Evolutionary conservation across 2,888 invertebrate species (phyloP).

Genomic region (Conomelus anceps): DNA sequence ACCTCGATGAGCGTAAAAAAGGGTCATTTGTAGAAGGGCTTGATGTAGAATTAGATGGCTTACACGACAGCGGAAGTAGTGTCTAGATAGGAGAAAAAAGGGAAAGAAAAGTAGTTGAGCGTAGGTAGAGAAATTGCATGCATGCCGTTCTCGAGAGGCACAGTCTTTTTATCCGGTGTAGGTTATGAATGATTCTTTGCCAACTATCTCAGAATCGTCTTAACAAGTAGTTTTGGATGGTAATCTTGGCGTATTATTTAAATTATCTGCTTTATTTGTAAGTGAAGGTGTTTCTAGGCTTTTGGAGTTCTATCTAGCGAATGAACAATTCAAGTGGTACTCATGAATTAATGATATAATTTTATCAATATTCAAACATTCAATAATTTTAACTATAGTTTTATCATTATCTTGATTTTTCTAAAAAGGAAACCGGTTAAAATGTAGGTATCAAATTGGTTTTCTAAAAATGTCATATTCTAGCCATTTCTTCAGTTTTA

Average conservation of each 20-base stretch:
- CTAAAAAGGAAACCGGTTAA: too few relatives aligned
- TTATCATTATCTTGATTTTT: too few relatives aligned
- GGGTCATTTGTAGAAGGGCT: neutral
- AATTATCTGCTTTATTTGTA: too few relatives aligned
- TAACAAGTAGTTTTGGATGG: neutral
- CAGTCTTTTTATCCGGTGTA: neutral
- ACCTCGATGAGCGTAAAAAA: neutral
- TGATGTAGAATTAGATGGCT: neutral
- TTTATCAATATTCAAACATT: too few relatives aligned
- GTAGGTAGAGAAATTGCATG: neutral
- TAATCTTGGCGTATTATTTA: neutral
- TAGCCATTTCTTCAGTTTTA: neutral
- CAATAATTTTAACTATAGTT: too few relatives aligned
- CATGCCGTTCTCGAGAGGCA: neutral
- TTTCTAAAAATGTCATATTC: too few relatives aligned
- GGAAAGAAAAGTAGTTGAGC: neutral
- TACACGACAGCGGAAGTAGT: neutral
- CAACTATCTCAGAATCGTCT: neutral
- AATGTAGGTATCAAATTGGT: too few relatives aligned
- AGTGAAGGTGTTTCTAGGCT: neutral
- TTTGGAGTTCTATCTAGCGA: neutral
- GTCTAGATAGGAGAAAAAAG: neutral
- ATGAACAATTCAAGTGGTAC: too few relatives aligned
- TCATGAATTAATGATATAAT: too few relatives aligned
- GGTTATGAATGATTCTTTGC: neutral